phyloP scores from a whole-genome alignment of 2,113 vertebrate genomes.

The Tachuris rubrigastra region DNA sequence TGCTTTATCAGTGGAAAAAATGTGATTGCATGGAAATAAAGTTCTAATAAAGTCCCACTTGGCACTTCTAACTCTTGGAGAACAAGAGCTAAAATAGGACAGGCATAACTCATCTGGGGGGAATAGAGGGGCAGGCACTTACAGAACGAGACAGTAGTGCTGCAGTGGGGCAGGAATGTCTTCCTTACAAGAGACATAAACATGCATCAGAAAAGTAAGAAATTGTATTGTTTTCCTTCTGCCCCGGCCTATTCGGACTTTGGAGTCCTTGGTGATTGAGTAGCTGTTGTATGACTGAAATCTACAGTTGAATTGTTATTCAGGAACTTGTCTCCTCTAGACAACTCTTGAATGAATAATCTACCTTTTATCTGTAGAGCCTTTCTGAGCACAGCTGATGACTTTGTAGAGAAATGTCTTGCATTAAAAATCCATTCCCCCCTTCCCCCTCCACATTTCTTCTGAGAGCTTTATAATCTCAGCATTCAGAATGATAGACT shows the following conservation, averaged over 20 bases:
- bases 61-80: not conserved
- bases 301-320: not conserved
- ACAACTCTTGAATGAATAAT: not conserved
- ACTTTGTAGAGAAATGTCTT: not conserved
- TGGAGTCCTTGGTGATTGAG: not conserved
- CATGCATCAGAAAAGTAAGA: not conserved
- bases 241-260: not conserved
- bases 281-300: not conserved
- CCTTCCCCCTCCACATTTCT: not conserved
- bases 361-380: not conserved
- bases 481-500: not conserved
- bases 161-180: not conserved
- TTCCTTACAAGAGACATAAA: not conserved
- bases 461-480: slow-evolving; percentile 1
- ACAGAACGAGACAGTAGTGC: not conserved
- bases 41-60: not conserved
- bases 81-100: not conserved
- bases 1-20: not conserved
- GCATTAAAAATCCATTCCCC: not conserved
- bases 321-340: not conserved
- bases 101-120: not conserved
- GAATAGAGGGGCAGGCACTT: not conserved
- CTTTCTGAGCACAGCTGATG: not conserved
- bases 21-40: not conserved
- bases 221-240: not conserved